Evolutionary conservation across 2,113 vertebrate genomes (phyloP).

Genomic region (Microcebus griseorufus): DNA sequence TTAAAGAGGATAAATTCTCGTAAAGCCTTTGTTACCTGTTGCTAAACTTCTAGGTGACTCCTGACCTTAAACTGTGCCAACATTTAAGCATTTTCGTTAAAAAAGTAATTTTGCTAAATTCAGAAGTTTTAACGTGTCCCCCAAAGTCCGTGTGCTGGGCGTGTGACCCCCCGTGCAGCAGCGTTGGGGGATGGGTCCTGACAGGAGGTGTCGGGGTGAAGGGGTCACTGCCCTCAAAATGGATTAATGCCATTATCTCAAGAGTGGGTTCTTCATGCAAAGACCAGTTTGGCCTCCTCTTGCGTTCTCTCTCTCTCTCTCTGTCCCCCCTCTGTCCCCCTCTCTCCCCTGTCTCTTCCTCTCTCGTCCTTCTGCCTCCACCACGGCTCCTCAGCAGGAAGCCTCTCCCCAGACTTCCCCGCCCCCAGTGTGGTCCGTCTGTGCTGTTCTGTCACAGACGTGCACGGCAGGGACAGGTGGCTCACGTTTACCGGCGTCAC

Average conservation of each 20-base stretch:
- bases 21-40: no score
- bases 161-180: not conserved
- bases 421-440: not conserved
- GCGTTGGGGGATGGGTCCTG: not conserved
- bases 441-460: not conserved
- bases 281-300: no score
- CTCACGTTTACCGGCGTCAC: not conserved
- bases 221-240: no score
- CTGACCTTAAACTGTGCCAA: not conserved
- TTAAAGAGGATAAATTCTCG: not conserved
- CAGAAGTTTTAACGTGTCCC: no score
- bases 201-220: accelerated
- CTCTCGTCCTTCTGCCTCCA: not conserved
- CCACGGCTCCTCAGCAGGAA: not conserved
- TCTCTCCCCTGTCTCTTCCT: not conserved
- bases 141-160: no score
- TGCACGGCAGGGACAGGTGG: not conserved
- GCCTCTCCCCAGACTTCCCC: not conserved
- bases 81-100: not conserved
- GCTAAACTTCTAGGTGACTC: not conserved
- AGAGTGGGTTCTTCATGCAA: not conserved
- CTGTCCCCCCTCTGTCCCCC: not conserved
- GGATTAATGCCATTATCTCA: not conserved
- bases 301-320: not conserved
- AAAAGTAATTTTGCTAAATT: not conserved